Base-by-base conservation (phyloP, 1,140 invertebrate species). In the Contarinia nasturtii region DNA sequence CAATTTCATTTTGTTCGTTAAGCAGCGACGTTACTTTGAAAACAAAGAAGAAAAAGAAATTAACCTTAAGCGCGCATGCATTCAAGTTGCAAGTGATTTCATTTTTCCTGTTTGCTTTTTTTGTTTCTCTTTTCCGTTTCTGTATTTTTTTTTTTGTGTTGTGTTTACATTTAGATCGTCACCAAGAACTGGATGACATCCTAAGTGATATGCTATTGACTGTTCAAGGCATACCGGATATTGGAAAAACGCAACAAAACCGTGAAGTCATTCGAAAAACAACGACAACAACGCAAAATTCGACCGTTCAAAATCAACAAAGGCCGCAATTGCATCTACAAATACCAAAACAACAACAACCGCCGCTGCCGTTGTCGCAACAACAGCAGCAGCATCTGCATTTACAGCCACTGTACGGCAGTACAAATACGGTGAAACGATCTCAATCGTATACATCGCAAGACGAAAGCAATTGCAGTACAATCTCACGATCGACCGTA, bases 121-220 rank as follows among this genome's bases (percentile, higher is more conserved):
- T 10, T 27, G n/a, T n/a, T n/a, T n/a, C n/a, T n/a, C n/a, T n/a
- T n/a, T n/a, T n/a, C n/a, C n/a, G n/a, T 10, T 38, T 17, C 17
- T 38, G 2, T 38, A 5, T 14, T 14, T 5, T 38, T 12, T 38
- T 17, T 38, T n/a, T 5, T 38, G 3, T 38, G 5, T 38, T 38
- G 12, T 17, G 5, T 38, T 14, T 7, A 38, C 36, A 38, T 38
- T n/a, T 5, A 41, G 48, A 49, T 41, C 43, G 48, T 19, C 43
- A 49, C 18, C 43, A 36, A 15, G 48, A 49, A 49, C 21, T 49
- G 33, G 48, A 49, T 49, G 44, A 49, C 34, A 49, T 49, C 19
- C 27, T 49, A 33, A 33, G 19, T 49, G 48, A 49, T 41, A 49
- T 49, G 48, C 44, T 49, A 45, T 34, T 40, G 20, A 49, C 48